phyloP scores from a whole-genome alignment of 2,797 vertebrate genomes.

The Hemibagrus guttatus region DNA sequence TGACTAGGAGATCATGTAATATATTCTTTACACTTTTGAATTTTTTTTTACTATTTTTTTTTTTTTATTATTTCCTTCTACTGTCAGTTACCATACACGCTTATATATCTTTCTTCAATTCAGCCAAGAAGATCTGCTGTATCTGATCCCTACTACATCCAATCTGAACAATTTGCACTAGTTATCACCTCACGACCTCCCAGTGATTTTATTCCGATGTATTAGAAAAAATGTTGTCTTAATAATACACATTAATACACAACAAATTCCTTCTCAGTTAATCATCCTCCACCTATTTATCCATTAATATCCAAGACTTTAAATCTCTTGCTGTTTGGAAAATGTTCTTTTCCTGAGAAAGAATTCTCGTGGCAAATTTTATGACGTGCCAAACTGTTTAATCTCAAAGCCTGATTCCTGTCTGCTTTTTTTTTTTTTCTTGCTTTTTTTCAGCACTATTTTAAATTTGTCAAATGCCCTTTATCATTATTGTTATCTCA shows the following conservation, averaged over 20 bases:
- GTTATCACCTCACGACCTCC: conserved; percentile 38
- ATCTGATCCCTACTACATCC: conserved; percentile 7
- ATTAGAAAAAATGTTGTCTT: neutral
- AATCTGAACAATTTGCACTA: conserved; percentile 53
- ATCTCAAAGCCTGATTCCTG: conserved; percentile 56
- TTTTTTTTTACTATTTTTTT: neutral
- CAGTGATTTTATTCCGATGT: conserved; percentile 28
- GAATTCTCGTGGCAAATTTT: conserved; percentile 12
- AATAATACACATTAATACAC: conserved; percentile 8
- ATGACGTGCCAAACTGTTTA: conserved; percentile 46
- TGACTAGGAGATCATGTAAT: neutral
- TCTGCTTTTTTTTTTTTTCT: neutral
- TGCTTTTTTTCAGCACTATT: neutral
- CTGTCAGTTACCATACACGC: neutral
- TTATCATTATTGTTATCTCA: conserved; percentile 57
- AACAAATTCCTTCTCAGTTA: conserved; percentile 1
- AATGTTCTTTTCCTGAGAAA: conserved; percentile 6
- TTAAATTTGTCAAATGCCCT: conserved; percentile 55
- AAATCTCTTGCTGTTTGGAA: neutral
- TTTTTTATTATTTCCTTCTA: neutral
- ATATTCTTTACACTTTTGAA: neutral
- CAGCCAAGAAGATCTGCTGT: conserved; percentile 8
- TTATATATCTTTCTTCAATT: neutral
- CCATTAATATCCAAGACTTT: neutral
- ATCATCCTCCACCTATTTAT: neutral